These are phyloP conservation scores for Macrosoma leucophasiata DNA, from an alignment of 2,888 invertebrate species.

Conservation along the genomic window DNA sequence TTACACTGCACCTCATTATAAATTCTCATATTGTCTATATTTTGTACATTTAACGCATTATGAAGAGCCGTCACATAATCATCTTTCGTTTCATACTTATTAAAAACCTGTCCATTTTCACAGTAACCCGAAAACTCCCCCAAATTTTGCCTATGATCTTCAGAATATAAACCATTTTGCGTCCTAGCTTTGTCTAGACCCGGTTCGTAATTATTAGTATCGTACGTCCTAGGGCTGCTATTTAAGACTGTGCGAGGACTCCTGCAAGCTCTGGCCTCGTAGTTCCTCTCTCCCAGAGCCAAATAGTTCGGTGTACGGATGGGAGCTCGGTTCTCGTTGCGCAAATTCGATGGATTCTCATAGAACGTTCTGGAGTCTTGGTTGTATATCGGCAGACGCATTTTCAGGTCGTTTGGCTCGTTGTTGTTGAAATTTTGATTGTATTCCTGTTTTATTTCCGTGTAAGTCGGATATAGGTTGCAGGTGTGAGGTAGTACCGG, in stretches of 20 bases:
- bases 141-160: slow-evolving; percentile 41
- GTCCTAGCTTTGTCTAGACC: slow-evolving; percentile 36
- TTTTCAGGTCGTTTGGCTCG: slow-evolving; percentile 36
- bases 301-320: slow-evolving; percentile 52
- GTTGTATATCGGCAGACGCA: slow-evolving; percentile 43
- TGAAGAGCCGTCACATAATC: slow-evolving; percentile 50
- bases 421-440: slow-evolving; percentile 39
- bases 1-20: slow-evolving; percentile 44
- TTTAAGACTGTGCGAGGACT: slow-evolving; percentile 58
- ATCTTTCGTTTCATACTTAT: slow-evolving; percentile 47
- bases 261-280: slow-evolving; percentile 46
- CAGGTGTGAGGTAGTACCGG: slow-evolving; percentile 55
- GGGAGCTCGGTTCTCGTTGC: slow-evolving; percentile 43
- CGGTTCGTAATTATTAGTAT: slow-evolving; percentile 51
- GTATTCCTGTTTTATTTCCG: slow-evolving; percentile 60
- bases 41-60: slow-evolving; percentile 47
- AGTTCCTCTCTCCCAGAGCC: slow-evolving; percentile 44
- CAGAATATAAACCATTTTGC: slow-evolving; percentile 46
- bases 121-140: slow-evolving; percentile 50
- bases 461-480: slow-evolving; percentile 59
- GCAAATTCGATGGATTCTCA: slow-evolving; percentile 51
- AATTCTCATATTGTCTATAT: slow-evolving; percentile 47
- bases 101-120: slow-evolving; percentile 41
- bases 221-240: slow-evolving; percentile 51
- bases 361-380: slow-evolving; percentile 51